A percentile compares a stretch with the other conserved stretches of the same genome.
Evolutionary conservation across 2,797 vertebrate species (phyloP).

Genomic region (Novumbra hubbsi): DNA sequence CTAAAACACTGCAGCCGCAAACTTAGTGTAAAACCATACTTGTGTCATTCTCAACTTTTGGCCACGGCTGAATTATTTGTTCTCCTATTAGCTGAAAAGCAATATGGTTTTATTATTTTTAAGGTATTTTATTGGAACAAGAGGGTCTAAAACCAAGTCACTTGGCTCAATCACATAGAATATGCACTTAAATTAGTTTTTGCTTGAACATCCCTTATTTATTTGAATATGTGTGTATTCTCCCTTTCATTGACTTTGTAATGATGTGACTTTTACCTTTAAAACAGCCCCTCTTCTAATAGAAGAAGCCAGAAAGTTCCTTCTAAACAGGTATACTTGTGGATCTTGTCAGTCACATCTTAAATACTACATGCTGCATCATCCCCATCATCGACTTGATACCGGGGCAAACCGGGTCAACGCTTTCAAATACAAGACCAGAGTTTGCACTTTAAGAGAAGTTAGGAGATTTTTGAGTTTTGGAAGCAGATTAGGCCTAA

Average conservation of each 20-base stretch:
- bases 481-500: neutral
- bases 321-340: conserved; percentile 54
- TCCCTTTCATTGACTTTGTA: neutral
- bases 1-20: too few relatives aligned
- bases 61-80: too few relatives aligned
- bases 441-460: neutral
- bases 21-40: too few relatives aligned
- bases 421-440: neutral
- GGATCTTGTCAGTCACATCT: neutral
- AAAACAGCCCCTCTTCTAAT: conserved; percentile 14
- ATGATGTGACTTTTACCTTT: neutral
- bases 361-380: neutral
- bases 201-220: neutral
- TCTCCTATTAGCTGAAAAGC: too few relatives aligned
- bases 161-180: too few relatives aligned
- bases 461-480: neutral
- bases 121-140: too few relatives aligned
- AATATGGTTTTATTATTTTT: too few relatives aligned
- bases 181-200: neutral
- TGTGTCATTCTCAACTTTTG: too few relatives aligned
- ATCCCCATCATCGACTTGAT: neutral
- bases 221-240: neutral
- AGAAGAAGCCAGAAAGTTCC: conserved; percentile 23
- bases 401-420: neutral
- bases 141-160: too few relatives aligned